Base-by-base conservation (phyloP, 1,140 invertebrate genomes). In the Leptopilina boulardi region DNA sequence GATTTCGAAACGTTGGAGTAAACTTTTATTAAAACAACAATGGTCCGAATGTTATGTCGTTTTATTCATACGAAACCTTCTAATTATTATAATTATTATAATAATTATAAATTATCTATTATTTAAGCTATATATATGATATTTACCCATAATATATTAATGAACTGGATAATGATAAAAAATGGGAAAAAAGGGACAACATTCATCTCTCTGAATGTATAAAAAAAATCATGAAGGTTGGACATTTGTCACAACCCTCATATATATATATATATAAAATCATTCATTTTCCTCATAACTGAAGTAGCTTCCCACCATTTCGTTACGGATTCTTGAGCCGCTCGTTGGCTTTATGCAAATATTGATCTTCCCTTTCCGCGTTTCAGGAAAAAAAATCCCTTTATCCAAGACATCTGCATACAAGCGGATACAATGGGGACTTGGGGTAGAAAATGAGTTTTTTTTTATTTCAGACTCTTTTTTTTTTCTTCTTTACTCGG, bases 341-440 rank as follows among this genome's bases (percentile, higher is more conserved):
- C 10, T 70, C 74, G 78, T 74, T 23, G 73, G 80, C 80, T 84
- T 79, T 85, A 89, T 89, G 88, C 89, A 90, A 90, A 90, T 90
- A 88, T 86, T 86, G 85, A 83, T 86, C 84, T 80, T 84, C 78
- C 80, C 76, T 76, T 76, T 76, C 79, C 21, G 80, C 75, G 71
- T n/a, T 71, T 71, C 19, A 6, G 34, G 41, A 42, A 81, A 82
- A 83, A 86, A 87, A 87, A 77, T 51, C 34, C 51, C 70, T 81
- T 84, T 85, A 80, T 88, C 71, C 77, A 59, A 42, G 3, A 72
- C 85, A 85, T 88, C 87, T 87, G 84, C 84, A 87, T 86, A 87
- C 44, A 74, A 23, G 42, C 26, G 75, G 38, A 71, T 70, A 44
- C 71, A 38, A 77, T 44, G 72, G 54, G n/a, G 18, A 38, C 70